Percentiles rank a stretch among this genome's conserved stretches.
These are phyloP conservation scores for Ichneumoninae sp. DNA, from an alignment of 2,888 invertebrate species.

Conservation along the genomic window DNA sequence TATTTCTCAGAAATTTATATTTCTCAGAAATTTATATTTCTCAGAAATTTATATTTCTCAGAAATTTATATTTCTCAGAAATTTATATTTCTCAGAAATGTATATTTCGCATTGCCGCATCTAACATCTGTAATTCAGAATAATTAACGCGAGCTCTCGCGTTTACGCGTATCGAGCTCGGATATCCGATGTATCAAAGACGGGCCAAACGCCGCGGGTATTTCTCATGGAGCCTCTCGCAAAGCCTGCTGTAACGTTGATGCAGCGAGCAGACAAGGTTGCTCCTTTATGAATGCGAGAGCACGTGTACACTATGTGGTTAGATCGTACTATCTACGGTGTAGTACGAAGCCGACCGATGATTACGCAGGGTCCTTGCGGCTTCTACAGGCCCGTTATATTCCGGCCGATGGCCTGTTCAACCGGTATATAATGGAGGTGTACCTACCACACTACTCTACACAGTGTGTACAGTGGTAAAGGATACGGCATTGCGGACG, in stretches of 20 bases:
- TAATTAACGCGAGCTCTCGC: not conserved
- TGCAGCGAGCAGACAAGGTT: not conserved
- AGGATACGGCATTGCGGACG: slow-evolving; percentile 18
- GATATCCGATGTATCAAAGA: not conserved
- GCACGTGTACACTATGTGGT: slow-evolving; percentile 1
- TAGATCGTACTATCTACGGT: slow-evolving; percentile 26
- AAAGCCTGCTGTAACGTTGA: slow-evolving; percentile 2
- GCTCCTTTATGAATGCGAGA: slow-evolving; percentile 31
- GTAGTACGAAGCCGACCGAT: not conserved
- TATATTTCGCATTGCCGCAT: not conserved
- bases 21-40: not conserved
- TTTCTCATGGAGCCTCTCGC: not conserved
- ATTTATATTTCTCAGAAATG: no score
- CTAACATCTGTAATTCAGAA: not conserved
- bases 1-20: not conserved
- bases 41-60: not conserved
- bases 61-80: not conserved
- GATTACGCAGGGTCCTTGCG: slow-evolving; percentile 24
- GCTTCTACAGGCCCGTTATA: slow-evolving; percentile 30
- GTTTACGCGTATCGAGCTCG: not conserved
- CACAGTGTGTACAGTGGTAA: not conserved
- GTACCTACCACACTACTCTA: slow-evolving; percentile 10
- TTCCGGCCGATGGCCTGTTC: slow-evolving; percentile 13
- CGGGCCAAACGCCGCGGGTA: not conserved
- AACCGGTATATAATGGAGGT: slow-evolving; percentile 16